A percentile compares a stretch with the other conserved stretches of the same genome.
Evolutionary conservation across 2,113 vertebrate species (phyloP).

Genomic region (Epinephelus cyanopodus): DNA sequence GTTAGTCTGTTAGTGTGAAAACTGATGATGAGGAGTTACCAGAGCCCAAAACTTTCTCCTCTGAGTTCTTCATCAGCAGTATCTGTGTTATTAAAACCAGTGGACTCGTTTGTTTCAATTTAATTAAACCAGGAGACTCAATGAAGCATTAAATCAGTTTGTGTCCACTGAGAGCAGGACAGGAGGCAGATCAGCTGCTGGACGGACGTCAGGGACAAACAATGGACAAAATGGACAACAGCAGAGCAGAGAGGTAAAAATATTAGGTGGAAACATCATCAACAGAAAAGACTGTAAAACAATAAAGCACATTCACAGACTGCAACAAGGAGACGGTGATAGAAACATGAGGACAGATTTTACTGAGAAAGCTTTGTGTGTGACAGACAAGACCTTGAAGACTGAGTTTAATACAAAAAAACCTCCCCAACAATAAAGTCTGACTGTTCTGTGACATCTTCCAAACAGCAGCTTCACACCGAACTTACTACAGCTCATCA

Average conservation of each 20-base stretch:
- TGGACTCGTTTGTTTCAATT: not conserved
- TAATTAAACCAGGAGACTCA: conserved; percentile 4
- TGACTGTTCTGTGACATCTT: not conserved
- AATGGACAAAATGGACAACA: not conserved
- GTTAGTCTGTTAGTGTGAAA: not conserved
- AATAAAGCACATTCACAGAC: not conserved
- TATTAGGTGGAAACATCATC: not conserved
- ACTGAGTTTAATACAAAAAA: no score
- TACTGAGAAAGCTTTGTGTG: no score
- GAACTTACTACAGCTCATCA: not conserved
- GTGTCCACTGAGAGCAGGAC: not conserved
- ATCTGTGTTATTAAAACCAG: no score
- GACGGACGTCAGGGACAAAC: not conserved
- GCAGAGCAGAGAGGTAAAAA: not conserved
- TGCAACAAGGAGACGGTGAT: no score
- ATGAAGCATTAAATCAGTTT: conserved; percentile 7
- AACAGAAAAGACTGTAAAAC: not conserved
- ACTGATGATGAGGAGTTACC: not conserved
- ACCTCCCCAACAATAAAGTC: no score
- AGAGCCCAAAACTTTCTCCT: not conserved
- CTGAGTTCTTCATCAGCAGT: no score
- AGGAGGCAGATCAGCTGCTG: not conserved
- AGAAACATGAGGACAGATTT: no score
- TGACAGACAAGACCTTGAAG: no score
- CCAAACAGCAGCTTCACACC: not conserved